A percentile compares a stretch with the other conserved stretches of the same genome.
These are phyloP conservation scores for Paramuricea clavata DNA, from an alignment of 92 coral and sea anemone genomes.

Conservation along the genomic window DNA sequence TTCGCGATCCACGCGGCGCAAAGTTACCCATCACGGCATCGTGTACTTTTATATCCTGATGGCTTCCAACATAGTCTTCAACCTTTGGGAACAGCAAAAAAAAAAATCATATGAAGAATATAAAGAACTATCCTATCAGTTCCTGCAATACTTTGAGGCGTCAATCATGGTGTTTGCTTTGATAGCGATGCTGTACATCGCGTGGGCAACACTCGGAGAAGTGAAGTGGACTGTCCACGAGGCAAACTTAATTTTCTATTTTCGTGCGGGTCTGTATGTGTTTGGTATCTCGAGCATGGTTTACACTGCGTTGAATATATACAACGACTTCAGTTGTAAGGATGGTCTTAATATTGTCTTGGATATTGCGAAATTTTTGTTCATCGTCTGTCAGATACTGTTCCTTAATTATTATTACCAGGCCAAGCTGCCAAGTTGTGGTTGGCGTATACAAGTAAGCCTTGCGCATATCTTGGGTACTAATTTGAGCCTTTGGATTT, in stretches of 20 bases:
- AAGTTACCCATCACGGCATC: conserved; percentile 21
- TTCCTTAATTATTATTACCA: conserved; percentile 28
- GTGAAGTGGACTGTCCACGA: neutral
- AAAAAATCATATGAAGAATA: neutral
- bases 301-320: conserved; percentile 8
- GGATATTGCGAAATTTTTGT: neutral
- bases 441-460: neutral
- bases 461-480: conserved; percentile 35
- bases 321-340: neutral
- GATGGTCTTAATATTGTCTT: neutral
- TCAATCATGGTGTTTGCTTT: neutral
- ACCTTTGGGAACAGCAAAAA: conserved; percentile 23
- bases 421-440: conserved; percentile 12
- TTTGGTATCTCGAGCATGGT: conserved; percentile 34
- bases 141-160: conserved; percentile 6
- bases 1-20: neutral
- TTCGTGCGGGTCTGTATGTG: conserved; percentile 33
- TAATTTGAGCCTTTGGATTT: conserved; percentile 37
- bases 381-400: conserved; percentile 16
- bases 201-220: neutral
- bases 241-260: conserved; percentile 4
- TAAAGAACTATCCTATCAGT: neutral
- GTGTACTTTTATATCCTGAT: conserved; percentile 28
- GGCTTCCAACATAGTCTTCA: conserved; percentile 20
- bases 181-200: conserved; percentile 2